Evolutionary conservation across 2,888 invertebrate species (phyloP), one percentile per base, ranked within the genome.

Genomic region (Sycophila texana): DNA sequence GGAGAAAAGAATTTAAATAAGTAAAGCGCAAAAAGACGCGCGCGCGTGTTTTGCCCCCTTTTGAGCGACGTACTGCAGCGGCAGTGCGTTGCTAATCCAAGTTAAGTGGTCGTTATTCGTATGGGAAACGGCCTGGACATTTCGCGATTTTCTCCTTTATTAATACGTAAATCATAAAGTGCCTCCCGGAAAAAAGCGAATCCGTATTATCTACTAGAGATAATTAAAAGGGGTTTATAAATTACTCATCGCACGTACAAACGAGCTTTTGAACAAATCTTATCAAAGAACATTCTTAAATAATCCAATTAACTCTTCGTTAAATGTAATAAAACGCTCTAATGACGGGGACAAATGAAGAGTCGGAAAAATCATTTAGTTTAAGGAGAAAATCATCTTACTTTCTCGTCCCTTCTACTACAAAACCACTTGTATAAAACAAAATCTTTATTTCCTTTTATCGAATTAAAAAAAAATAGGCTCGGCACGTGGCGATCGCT

Each of bases 41-140:
- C 18, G 14, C n/a, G 16, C 22, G 47, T 18, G 63, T 55, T 63
- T 70, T 57, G 60, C 49, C 30, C 30, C 26, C 39, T 61, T 63
- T 13, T 60, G 53, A 14, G 63, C 20, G 51, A 18, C 65, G 30
- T 68, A 47, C 55, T 74, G 61, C 70, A 49, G 76, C 81, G 82
- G 80, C 80, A 58, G 82, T 85, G 26, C 39, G 81, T 83, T 75
- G 81, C 84, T 86, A 86, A 86, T 87, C 85, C 80, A 76, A 84
- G 82, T 83, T 84, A 86, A 86, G 84, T 86, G 84, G 82, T 83
- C 81, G 83, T 86, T 85, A 86, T 75, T 26, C 26, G 72, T 53
- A 65, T 39, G 67, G 79, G 71, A 74, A 63, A 12, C 49, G 14
- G 63, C 63, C 16, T 18, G 22, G 60, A 51, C 53, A 26, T 65